Base-by-base conservation (phyloP, 2,797 vertebrate species). In the Liasis olivaceus region DNA sequence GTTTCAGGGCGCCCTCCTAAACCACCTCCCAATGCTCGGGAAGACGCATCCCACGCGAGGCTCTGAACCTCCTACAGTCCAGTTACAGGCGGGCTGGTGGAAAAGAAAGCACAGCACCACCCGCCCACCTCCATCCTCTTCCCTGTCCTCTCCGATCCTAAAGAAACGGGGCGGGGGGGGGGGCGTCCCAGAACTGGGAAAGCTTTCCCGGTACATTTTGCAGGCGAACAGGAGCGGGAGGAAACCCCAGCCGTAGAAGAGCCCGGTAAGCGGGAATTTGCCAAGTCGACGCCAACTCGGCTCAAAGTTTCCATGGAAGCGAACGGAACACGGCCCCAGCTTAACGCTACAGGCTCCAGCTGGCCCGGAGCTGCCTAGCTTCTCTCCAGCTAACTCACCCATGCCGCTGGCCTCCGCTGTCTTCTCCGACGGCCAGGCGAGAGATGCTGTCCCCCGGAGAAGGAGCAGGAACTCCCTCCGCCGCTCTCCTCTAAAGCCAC, bases 311-410 rank as follows among this genome's bases (percentile, higher is more conserved):
- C 77, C 77, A 5, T 20, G 62, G 28, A 26, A 86, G 51, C 77
- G 7, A 20, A 66, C 63, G 62, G 62, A 28, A 60, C 31, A 36
- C 51, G 0, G 81, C 56, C n/a, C 64, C 64, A 22, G 26, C 31
- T 1, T 9, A 5, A 17, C 26, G 2, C 51, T 42, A 11, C 17
- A n/a, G 36, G 5, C 28, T 24, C 24, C 3, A 51, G 60, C 42
- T 2, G 59, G 42, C 5, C 42, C 28, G n/a, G 58, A 12, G 60
- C 5, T 51, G 20, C 22, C 24, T 3, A 28, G 60, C 42, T 63
- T 12, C 86, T 66, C n/a, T 5, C 24, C 58, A 13, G 4, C 81
- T 2, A 13, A 92, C 93, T 91, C 77, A 93, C 92, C 92, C 92
- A 93, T 93, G 42, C 24, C 81, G 36, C 28, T 7, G 28, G 5